Conservation (phyloP, 2,888 invertebrate genomes). For the Mystacides longicornis region DNA sequence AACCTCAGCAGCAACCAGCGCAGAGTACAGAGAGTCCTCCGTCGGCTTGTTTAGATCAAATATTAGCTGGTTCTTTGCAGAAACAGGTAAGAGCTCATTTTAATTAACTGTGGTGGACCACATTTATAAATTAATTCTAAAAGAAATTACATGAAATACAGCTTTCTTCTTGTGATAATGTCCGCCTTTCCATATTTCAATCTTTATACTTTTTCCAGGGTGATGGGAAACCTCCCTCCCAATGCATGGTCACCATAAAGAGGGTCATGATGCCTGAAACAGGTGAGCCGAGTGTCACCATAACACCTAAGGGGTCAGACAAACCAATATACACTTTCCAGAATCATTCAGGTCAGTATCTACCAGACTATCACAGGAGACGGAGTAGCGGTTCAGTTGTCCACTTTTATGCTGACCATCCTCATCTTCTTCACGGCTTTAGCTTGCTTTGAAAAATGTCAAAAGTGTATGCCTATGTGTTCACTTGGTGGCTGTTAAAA, state of each 20-base stretch:
- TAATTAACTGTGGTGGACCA: too few relatives aligned
- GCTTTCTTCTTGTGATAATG: too few relatives aligned
- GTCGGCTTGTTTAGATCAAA: background rate
- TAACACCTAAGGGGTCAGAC: conserved; percentile 67
- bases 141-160: too few relatives aligned
- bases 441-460: too few relatives aligned
- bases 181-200: too few relatives aligned
- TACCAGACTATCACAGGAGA: too few relatives aligned
- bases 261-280: conserved; percentile 56
- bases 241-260: conserved; percentile 62
- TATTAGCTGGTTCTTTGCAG: background rate
- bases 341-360: background rate
- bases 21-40: conserved; percentile 26
- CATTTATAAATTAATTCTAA: too few relatives aligned
- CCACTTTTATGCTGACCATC: too few relatives aligned
- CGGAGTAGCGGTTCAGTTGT: too few relatives aligned
- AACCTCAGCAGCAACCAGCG: conserved; percentile 21
- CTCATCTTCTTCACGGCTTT: too few relatives aligned
- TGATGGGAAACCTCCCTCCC: conserved; percentile 5
- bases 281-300: conserved; percentile 66
- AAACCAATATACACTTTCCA: conserved; percentile 63
- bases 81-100: background rate
- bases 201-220: background rate
- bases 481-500: too few relatives aligned
- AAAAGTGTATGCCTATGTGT: too few relatives aligned